Conservation (phyloP, 1,140 invertebrate species). For the Drosophila oshimai region DNA sequence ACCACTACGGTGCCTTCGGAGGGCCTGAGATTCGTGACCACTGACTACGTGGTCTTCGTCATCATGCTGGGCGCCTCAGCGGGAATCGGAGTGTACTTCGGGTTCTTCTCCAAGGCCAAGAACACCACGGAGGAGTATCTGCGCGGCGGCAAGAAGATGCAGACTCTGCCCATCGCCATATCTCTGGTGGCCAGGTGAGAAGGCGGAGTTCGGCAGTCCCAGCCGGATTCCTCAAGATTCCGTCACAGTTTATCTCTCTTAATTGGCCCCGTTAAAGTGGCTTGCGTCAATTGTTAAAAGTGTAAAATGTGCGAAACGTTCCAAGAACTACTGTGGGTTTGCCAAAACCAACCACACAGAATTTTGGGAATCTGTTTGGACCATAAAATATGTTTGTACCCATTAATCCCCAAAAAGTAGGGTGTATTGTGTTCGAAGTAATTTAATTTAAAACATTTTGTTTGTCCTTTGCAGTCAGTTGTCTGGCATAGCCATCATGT, state of each 20-base stretch:
- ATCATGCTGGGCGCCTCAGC: slow-evolving; percentile 86
- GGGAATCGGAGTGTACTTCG: slow-evolving; percentile 87
- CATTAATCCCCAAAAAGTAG: no score
- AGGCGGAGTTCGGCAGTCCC: neutral
- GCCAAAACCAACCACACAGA: neutral
- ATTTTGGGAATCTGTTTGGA: neutral
- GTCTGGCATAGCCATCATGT: slow-evolving; percentile 91
- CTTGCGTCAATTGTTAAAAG: slow-evolving; percentile 20
- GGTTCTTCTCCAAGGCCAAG: slow-evolving; percentile 82
- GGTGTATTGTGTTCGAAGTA: neutral
- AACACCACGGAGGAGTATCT: slow-evolving; percentile 84
- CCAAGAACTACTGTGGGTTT: neutral
- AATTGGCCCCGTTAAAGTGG: neutral
- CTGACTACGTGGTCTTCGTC: slow-evolving; percentile 86
- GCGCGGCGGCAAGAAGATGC: slow-evolving; percentile 86
- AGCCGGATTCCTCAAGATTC: slow-evolving; percentile 17
- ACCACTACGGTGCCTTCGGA: slow-evolving; percentile 8
- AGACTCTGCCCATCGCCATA: slow-evolving; percentile 86
- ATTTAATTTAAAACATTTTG: no score
- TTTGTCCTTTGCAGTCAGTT: slow-evolving; percentile 86
- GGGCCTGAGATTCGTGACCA: slow-evolving; percentile 78
- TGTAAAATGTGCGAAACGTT: neutral
- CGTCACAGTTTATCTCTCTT: slow-evolving; percentile 1
- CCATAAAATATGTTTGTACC: no score
- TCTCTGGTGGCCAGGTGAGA: slow-evolving; percentile 86